Percentiles rank a stretch among this genome's conserved stretches.
Evolutionary conservation across 2,113 vertebrate species (phyloP).

Genomic region (Xiphophorus hellerii): DNA sequence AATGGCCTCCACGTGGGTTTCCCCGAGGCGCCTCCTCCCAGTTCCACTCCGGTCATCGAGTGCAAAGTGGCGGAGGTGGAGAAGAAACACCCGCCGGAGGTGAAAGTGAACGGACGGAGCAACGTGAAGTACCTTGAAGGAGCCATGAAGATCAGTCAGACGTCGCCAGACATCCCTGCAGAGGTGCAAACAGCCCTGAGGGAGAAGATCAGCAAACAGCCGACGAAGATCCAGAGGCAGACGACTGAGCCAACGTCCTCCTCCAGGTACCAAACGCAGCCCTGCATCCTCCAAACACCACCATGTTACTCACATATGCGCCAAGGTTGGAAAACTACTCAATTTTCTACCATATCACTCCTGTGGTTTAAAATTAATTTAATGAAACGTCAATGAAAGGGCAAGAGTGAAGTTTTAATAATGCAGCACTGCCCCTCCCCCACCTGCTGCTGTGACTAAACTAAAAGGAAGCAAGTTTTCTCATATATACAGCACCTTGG

Average conservation of each 20-base stretch:
- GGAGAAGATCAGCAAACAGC: conserved; percentile 89
- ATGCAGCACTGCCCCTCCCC: too few species aligned
- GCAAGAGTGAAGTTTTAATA: too few species aligned
- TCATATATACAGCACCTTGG: too few species aligned
- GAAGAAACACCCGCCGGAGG: conserved; percentile 80
- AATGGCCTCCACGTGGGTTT: conserved; percentile 81
- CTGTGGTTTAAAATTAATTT: too few species aligned
- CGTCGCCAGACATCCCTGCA: conserved; percentile 96
- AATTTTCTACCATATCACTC: too few species aligned
- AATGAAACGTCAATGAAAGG: too few species aligned
- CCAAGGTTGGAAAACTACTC: background rate
- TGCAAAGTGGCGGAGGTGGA: conserved; percentile 74
- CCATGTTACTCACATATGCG: background rate
- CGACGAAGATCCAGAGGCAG: conserved; percentile 91
- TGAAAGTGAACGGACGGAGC: conserved; percentile 85
- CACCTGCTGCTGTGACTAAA: too few species aligned
- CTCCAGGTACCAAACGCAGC: conserved; percentile 84
- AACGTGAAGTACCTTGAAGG: conserved; percentile 86
- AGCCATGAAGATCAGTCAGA: conserved; percentile 99
- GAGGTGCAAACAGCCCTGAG: conserved; percentile 93
- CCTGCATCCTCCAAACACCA: background rate
- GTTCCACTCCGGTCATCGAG: conserved; percentile 42
- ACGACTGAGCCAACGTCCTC: conserved; percentile 96
- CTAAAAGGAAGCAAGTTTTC: too few species aligned
- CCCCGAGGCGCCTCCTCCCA: conserved; percentile 74